These are phyloP conservation scores for Liodrosophila aerea DNA, from an alignment of 2,888 invertebrate genomes.

Conservation along the genomic window DNA sequence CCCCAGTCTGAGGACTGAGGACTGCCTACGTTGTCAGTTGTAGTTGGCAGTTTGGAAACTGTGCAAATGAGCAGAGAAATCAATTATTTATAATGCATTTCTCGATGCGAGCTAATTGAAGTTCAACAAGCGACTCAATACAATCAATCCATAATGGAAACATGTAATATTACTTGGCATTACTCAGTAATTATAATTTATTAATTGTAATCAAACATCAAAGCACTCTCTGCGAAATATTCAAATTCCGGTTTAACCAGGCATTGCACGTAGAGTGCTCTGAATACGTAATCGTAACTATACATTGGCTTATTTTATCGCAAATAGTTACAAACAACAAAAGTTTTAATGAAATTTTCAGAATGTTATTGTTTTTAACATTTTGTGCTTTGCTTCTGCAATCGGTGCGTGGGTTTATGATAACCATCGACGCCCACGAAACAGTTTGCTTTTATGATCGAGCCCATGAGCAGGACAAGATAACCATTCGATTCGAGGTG, in stretches of 20 bases:
- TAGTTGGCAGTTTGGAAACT: slow-evolving; percentile 6
- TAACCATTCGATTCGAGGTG: slow-evolving; percentile 58
- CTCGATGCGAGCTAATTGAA: slow-evolving; percentile 49
- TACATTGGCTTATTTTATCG: too few relatives aligned
- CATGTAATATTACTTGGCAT: background rate
- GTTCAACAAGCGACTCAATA: slow-evolving; percentile 28
- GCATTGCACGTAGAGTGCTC: too few relatives aligned
- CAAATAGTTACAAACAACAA: too few relatives aligned
- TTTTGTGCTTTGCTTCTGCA: background rate
- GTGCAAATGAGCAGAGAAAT: slow-evolving; percentile 55
- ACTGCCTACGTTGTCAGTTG: slow-evolving; percentile 4
- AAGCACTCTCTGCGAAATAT: too few relatives aligned
- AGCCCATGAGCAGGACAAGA: slow-evolving; percentile 41
- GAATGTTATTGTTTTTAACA: slow-evolving; percentile 29
- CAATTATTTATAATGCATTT: slow-evolving; percentile 64
- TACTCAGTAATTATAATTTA: slow-evolving; percentile 6
- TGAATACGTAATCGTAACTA: too few relatives aligned
- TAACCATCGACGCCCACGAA: slow-evolving; percentile 67
- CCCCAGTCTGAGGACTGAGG: background rate
- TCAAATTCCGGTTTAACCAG: too few relatives aligned
- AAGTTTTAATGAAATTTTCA: background rate
- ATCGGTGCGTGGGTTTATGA: slow-evolving; percentile 27
- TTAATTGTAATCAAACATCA: background rate
- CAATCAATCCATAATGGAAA: slow-evolving; percentile 5
- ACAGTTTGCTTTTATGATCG: slow-evolving; percentile 54